Percentiles rank a stretch among this genome's conserved stretches.
phyloP scores from a whole-genome alignment of 2,113 vertebrate species.

The Vidua macroura region DNA sequence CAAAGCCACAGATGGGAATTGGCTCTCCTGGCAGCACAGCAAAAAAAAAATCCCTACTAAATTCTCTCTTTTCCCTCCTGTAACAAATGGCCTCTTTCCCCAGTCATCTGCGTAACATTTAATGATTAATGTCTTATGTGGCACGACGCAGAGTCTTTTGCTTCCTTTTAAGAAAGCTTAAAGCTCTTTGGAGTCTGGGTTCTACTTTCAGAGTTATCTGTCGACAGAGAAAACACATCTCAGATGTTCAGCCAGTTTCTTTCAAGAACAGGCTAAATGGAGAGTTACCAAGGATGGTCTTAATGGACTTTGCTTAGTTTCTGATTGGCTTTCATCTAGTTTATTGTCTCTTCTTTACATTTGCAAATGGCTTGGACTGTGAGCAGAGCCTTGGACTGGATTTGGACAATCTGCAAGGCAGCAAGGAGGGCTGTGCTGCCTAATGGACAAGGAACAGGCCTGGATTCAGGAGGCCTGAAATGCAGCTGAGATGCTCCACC shows the following conservation, averaged over 20 bases:
- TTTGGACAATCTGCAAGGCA: not conserved
- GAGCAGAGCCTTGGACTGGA: not conserved
- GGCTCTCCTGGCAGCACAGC: constrained; percentile 18
- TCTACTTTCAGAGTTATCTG: constrained; percentile 1
- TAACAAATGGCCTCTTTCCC: constrained; percentile 41
- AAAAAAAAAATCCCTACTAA: not conserved
- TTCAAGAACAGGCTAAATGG: not conserved
- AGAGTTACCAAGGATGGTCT: not conserved
- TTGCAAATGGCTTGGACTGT: not conserved
- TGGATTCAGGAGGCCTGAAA: not conserved
- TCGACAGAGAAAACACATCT: not conserved
- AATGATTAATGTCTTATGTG: constrained; percentile 44
- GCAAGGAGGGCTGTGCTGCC: not conserved
- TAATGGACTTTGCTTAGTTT: not conserved
- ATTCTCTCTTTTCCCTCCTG: not conserved
- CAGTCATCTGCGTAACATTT: constrained; percentile 39
- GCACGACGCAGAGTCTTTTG: not conserved
- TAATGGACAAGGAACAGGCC: not conserved
- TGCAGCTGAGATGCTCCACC: not conserved
- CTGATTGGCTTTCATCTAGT: not conserved
- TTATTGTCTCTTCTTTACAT: not conserved
- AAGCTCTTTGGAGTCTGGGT: constrained; percentile 14
- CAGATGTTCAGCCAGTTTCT: not conserved
- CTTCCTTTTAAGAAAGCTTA: constrained; percentile 41
- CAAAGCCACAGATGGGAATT: constrained; percentile 43